Base-by-base conservation (phyloP, 2,797 vertebrate species). In the Gadopsis marmoratus region DNA sequence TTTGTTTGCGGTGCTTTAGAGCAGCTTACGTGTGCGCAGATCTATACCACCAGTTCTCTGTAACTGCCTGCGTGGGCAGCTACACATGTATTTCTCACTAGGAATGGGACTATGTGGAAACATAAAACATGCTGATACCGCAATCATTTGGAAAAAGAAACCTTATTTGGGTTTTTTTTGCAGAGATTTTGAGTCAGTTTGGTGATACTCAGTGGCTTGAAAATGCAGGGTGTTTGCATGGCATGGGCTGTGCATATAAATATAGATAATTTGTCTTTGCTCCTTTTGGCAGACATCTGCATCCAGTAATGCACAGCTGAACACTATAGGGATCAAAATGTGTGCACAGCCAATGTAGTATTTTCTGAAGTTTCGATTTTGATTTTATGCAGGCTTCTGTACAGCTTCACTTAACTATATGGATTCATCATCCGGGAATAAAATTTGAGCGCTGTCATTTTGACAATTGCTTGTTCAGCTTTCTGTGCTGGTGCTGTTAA, bases 1-100 rank as follows among this genome's bases (percentile, higher is more conserved):
- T 79, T 37, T 71, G 58, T 85, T 86, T 88, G 75, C 55, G 68
- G 37, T 31, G 37, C 48, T 43, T 82, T 21, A 37, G 33, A 54
- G 56, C 45, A 48, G 35, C 39, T 2, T 3, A 19, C 39, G 48
- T 58, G 51, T 71, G 68, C 72, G 23, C 48, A 47, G 56, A 54
- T 50, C 58, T 21, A 31, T 51, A 69, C 29, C 23, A 67, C 45
- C 48, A 71, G 26, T 37, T 74, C 41, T 78, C 29, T 65, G 11
- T 23, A 58, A 51, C 56, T 63, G 62, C 16, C 9, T 69, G 72
- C 12, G 0, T 74, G 71, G 71, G 53, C 13, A 10, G 29, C 47
- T 9, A 10, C n/a, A 43, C 33, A 33, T 64, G 11, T 59, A 21
- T 55, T 31, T 43, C 59, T 55, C 17, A 16, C 9, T 4, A 9